Percentiles rank a stretch among this genome's conserved stretches.
phyloP scores from a whole-genome alignment of 1,140 invertebrate genomes.

The Notospermus geniculatus region DNA sequence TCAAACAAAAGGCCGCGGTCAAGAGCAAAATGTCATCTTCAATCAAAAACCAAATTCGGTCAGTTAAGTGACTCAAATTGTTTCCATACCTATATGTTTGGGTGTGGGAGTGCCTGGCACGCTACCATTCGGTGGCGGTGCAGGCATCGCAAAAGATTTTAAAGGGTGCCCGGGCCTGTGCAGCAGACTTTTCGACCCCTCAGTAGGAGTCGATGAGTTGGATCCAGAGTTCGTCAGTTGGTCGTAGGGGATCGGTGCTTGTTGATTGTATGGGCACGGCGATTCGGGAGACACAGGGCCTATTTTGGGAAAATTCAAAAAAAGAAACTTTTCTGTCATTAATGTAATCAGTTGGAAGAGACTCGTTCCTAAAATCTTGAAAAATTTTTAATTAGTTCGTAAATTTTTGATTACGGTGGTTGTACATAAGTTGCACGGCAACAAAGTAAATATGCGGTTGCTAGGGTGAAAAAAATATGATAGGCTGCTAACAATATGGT shows the following conservation, averaged over 20 bases:
- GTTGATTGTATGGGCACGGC: constrained; percentile 20
- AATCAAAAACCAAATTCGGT: too few species aligned
- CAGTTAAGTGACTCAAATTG: neutral
- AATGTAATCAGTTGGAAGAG: too few species aligned
- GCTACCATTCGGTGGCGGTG: constrained; percentile 67
- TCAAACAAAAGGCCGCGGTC: too few species aligned
- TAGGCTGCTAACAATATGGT: too few species aligned
- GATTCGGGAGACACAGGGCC: constrained; percentile 21
- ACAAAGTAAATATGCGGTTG: too few species aligned
- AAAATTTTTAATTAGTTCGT: too few species aligned
- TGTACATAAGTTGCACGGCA: too few species aligned
- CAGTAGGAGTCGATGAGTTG: constrained; percentile 8
- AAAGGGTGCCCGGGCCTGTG: constrained; percentile 64
- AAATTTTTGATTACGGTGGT: too few species aligned
- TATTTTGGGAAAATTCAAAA: constrained; percentile 10
- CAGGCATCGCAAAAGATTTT: constrained; percentile 82
- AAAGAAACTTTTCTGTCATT: too few species aligned
- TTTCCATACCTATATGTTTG: constrained; percentile 46
- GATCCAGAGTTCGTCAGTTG: constrained; percentile 8
- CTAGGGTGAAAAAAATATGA: too few species aligned
- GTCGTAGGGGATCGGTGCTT: constrained; percentile 23
- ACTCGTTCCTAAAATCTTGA: too few species aligned
- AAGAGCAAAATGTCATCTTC: too few species aligned
- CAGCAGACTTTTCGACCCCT: constrained; percentile 10
- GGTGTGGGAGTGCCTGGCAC: constrained; percentile 32